Base-by-base conservation (phyloP, 2,888 invertebrate species). In the Acleris sparsana region DNA sequence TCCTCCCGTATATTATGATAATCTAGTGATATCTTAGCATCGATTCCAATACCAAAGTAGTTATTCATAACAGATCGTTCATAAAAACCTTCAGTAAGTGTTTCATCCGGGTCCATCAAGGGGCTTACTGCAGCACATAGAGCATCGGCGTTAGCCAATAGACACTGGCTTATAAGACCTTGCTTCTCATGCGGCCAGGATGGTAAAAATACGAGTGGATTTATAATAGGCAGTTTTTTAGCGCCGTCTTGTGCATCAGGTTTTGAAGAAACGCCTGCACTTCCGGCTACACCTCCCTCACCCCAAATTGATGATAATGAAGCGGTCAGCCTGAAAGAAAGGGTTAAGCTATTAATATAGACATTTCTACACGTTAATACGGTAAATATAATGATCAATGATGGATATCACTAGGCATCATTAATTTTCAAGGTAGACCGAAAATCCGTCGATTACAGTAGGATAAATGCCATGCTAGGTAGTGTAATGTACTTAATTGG, bases 51-150 rank as follows among this genome's bases (percentile, higher is more conserved):
- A 0, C 99, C 99, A 83, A 99, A 99, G 84, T 99, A 99, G 85
- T 99, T 99, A 88, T 99, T 99, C 99, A 99, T 99, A 1, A 99
- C 98, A 78, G 98, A 98, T 73, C 96, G 95, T 87, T 99, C 99
- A 77, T 96, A 96, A 85, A 96, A 97, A 0, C 97, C 97, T 91
- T 97, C 97, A 80, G 97, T 90, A 2, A 97, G 92, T 0, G 97
- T 96, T 79, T 97, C 97, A 79, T 97, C 97, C 0, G 97, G 97
- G 83, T 98, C 98, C 96, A 98, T 97, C 13, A 99, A 90, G 0
- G 99, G 98, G 69, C 98, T 97, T n/a, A 98, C 98, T 1, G 98
- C 98, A 1, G 99, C 98, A 85, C 99, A 99, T 5, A 99, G 93
- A 1, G 99, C 98, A 83, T 99, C 99, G 4, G 99, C 99, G 83